Base-by-base conservation (phyloP, 2,888 invertebrate species). In the Ptychoptera albimana region DNA sequence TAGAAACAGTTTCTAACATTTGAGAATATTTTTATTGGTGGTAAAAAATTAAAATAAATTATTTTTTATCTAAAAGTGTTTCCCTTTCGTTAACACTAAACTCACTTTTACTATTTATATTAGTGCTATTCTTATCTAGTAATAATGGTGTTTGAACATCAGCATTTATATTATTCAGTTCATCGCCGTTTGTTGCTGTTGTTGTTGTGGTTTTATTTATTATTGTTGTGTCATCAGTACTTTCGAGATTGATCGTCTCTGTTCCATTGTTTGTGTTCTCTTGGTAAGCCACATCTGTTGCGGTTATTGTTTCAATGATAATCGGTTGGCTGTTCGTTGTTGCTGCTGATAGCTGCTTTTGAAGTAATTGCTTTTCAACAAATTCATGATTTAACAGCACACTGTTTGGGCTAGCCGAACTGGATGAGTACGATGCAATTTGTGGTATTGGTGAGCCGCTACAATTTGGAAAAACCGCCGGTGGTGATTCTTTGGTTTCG, bases 401-500 rank as follows among this genome's bases (percentile, higher is more conserved):
- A 39, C 46, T 48, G 44, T 44, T 50, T 30, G 50, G 48, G 44
- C 47, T 46, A 35, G 43, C 45, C 34, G 46, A 45, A 23, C 44
- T 46, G 8, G 46, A 44, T 36, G 47, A 45, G 7, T 39, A 10
- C 15, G 42, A 37, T 6, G 42, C 2, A 8, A 30, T 11, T 8
- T 15, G 34, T 23, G 12, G 35, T 11, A 16, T 35, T 42, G 45
- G 45, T 12, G 45, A 47, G 2, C 37, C 45, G 23, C 23, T 23
- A 7, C 23, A 23, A 23, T 23, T 23, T n/a, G 15, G n/a, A 31
- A 32, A 15, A 8, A 11, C 10, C 7, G 14, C 11, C 6, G 14
- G 32, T 34, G 58, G 57, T 48, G 60, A 62, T 32, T 60, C 63
- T 46, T 60, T 59, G 2, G 64, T 63, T 49, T 67, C 66, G 42